Base-by-base conservation (phyloP, 2,113 vertebrate genomes). In the Oenanthe oenanthe region DNA sequence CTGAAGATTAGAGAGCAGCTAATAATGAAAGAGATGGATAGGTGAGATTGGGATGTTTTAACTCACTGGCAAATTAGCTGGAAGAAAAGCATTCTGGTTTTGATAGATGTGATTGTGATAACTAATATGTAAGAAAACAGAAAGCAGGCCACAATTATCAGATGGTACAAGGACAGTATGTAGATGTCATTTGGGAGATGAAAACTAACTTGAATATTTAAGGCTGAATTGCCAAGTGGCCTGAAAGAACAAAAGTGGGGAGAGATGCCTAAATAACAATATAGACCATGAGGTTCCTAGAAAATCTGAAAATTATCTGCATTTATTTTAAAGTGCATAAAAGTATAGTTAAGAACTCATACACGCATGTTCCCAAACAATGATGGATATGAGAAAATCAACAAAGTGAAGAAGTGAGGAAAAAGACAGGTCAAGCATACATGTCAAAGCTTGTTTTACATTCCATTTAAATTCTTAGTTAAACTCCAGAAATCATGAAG, bases 151-250 rank as follows among this genome's bases (percentile, higher is more conserved):
- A n/a, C 26, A 31, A 24, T 42, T 88, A 43, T 16, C 42, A 88
- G 50, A 32, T 38, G 24, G 42, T 47, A 43, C 0, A 0, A 40
- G 40, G 8, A 66, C 4, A 25, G 12, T n/a, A 8, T 6, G 7
- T 38, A 61, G 40, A n/a, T 90, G 19, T 34, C 3, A 2, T 8
- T 2, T 57, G 15, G 32, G 43, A 71, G 13, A 17, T 21, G 21
- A 78, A 71, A 19, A 50, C 36, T 82, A 29, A 56, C n/a, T 68
- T 71, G 20, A 88, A 29, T 65, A 32, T 72, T 72, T 57, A 61
- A 16, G 11, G 17, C 13, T 34, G 25, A 26, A 38, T 28, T 60
- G 8, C 9, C 8, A 42, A 47, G 32, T 48, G 32, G 14, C 6
- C n/a, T 72, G 48, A 63, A 67, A 65, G 29, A 71, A 54, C 54